Evolutionary conservation across 1,140 invertebrate species (phyloP).

Genomic region (Hycleus cichorii): DNA sequence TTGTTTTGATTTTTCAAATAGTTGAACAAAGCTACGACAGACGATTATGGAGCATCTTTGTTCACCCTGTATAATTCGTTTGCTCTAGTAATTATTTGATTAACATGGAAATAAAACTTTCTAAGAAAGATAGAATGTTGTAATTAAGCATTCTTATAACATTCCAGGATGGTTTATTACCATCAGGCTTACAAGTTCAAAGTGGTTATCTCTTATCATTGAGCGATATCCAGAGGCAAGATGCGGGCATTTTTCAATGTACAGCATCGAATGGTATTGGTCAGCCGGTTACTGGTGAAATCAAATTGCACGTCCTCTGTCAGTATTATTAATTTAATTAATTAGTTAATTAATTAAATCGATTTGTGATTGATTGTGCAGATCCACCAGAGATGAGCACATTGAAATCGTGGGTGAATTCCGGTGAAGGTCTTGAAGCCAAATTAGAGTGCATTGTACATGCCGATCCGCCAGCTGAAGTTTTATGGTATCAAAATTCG

Average conservation of each 20-base stretch:
- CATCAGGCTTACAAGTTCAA: conserved; percentile 38
- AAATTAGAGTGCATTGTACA: conserved; percentile 66
- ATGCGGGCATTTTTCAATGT: conserved; percentile 56
- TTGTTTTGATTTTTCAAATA: too few species aligned
- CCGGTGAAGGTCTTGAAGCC: conserved; percentile 63
- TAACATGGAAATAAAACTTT: too few species aligned
- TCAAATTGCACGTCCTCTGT: conserved; percentile 53
- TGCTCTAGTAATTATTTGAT: too few species aligned
- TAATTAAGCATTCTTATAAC: too few species aligned
- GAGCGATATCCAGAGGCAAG: conserved; percentile 52
- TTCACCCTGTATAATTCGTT: too few species aligned
- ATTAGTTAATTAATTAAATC: neutral
- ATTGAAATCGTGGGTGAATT: conserved; percentile 63
- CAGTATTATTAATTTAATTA: conserved; percentile 30
- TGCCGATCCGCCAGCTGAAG: conserved; percentile 63
- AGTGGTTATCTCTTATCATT: conserved; percentile 41
- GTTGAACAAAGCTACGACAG: too few species aligned
- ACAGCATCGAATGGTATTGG: conserved; percentile 59
- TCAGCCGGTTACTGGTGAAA: conserved; percentile 51
- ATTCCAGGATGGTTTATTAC: conserved; percentile 36
- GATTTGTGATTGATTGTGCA: conserved; percentile 28
- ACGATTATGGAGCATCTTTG: too few species aligned
- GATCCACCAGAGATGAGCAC: conserved; percentile 63
- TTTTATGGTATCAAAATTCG: conserved; percentile 48
- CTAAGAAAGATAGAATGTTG: too few species aligned